A percentile compares a stretch with the other conserved stretches of the same genome.
Evolutionary conservation across 2,888 invertebrate species (phyloP).

Genomic region (Perizoma affinitatum): DNA sequence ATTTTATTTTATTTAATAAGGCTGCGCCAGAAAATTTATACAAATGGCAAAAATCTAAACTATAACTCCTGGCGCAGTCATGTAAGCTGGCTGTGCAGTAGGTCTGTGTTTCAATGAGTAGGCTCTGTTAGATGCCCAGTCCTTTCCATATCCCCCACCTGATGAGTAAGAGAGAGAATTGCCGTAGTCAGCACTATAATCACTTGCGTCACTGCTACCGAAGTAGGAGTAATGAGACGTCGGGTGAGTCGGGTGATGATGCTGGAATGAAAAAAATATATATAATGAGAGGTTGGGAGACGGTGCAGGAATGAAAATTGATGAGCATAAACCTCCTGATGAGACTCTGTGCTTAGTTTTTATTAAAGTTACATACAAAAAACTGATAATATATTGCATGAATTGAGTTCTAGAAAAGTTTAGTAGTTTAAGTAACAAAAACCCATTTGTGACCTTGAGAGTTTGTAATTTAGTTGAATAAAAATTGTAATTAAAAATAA

Average conservation of each 20-base stretch:
- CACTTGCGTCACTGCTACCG: slow-evolving; percentile 66
- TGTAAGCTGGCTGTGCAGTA: slow-evolving; percentile 63
- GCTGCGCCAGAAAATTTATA: slow-evolving; percentile 6
- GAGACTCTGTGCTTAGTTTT: too few relatives aligned
- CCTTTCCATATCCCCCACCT: slow-evolving; percentile 70
- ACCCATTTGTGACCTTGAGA: too few relatives aligned
- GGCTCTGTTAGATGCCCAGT: slow-evolving; percentile 78
- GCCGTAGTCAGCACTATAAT: slow-evolving; percentile 71
- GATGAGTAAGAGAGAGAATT: slow-evolving; percentile 69
- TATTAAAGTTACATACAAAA: too few relatives aligned
- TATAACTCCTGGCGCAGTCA: slow-evolving; percentile 70
- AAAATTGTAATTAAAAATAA: too few relatives aligned
- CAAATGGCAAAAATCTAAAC: slow-evolving; percentile 41
- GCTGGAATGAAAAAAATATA: slow-evolving; percentile 49
- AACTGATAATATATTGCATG: too few relatives aligned
- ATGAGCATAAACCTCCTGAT: too few relatives aligned
- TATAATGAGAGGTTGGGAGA: too few relatives aligned
- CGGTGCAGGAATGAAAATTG: slow-evolving; percentile 58
- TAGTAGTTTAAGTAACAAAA: too few relatives aligned
- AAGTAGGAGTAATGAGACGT: slow-evolving; percentile 71
- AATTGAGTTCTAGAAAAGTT: too few relatives aligned
- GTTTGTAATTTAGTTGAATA: too few relatives aligned
- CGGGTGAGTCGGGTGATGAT: slow-evolving; percentile 67
- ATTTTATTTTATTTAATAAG: neutral
- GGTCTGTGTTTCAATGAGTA: slow-evolving; percentile 69